Evolutionary conservation across 2,797 vertebrate species (phyloP).

Genomic region (Pterois miles): DNA sequence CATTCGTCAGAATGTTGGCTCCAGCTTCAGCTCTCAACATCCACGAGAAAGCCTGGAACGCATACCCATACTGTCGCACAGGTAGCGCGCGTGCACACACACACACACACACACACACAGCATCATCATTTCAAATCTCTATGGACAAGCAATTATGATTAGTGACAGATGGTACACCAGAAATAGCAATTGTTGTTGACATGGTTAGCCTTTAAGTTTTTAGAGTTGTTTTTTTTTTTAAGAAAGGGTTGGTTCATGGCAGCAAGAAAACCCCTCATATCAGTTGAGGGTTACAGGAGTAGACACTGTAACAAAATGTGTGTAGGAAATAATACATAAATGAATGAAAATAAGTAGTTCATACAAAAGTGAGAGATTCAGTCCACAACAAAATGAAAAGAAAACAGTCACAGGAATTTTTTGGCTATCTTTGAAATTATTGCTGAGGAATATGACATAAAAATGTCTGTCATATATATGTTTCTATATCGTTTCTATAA

Average conservation of each 20-base stretch:
- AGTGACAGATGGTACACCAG: neutral
- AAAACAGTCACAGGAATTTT: neutral
- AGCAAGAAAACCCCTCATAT: neutral
- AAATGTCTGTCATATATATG: no score
- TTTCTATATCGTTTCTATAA: no score
- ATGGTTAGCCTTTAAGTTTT: neutral
- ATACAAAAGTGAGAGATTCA: neutral
- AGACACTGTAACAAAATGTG: neutral
- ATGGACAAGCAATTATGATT: neutral
- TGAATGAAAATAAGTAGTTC: neutral
- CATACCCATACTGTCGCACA: conserved; percentile 98
- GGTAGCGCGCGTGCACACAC: conserved; percentile 75
- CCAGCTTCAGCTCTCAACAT: conserved; percentile 96
- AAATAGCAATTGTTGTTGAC: neutral
- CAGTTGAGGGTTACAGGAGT: neutral
- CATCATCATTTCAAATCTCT: neutral
- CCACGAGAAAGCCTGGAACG: conserved; percentile 99
- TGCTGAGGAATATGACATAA: no score
- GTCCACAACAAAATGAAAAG: neutral
- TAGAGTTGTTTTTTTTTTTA: neutral
- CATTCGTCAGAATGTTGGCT: conserved; percentile 95
- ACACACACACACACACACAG: conserved; percentile 19
- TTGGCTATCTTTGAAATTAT: neutral
- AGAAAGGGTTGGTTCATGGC: neutral
- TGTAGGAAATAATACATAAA: neutral